phyloP scores from a whole-genome alignment of 2,888 invertebrate species.

The Thera britannica region DNA sequence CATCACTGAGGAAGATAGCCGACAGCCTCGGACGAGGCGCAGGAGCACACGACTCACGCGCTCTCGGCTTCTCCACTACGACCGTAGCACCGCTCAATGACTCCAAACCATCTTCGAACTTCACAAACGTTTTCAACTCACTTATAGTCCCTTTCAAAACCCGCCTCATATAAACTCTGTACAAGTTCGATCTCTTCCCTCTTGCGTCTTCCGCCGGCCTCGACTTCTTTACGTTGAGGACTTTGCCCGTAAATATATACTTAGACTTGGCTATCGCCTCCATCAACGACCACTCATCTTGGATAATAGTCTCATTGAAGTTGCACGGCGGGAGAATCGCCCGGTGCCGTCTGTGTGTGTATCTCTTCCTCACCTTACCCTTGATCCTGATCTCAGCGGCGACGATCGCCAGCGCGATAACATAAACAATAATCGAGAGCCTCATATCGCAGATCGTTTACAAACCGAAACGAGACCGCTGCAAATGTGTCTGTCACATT shows the following conservation, averaged over 20 bases:
- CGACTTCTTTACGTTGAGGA: conserved; percentile 75
- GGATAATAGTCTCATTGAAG: conserved; percentile 81
- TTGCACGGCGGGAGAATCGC: conserved; percentile 74
- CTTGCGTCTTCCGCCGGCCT: conserved; percentile 58
- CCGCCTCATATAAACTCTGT: conserved; percentile 75
- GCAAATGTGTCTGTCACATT: conserved; percentile 81
- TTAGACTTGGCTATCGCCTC: conserved; percentile 79
- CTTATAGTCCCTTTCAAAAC: conserved; percentile 76
- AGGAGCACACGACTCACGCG: conserved; percentile 72
- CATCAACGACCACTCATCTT: conserved; percentile 81
- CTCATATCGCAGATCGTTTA: conserved; percentile 73
- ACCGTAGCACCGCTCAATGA: conserved; percentile 73
- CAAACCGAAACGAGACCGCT: conserved; percentile 66
- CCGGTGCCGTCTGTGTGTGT: conserved; percentile 72
- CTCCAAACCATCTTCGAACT: conserved; percentile 62
- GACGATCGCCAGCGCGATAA: conserved; percentile 73
- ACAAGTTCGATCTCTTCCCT: conserved; percentile 73
- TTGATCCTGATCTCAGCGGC: conserved; percentile 76
- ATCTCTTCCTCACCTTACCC: conserved; percentile 80
- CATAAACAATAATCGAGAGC: conserved; percentile 74
- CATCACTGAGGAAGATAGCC: conserved; percentile 78
- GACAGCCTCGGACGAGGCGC: conserved; percentile 76
- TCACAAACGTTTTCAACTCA: conserved; percentile 69
- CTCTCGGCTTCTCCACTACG: conserved; percentile 66
- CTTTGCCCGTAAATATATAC: conserved; percentile 82